Evolutionary conservation across 2,797 vertebrate genomes (phyloP), one percentile per base, ranked within the genome.

Genomic region (Lepilemur septentrionalis): DNA sequence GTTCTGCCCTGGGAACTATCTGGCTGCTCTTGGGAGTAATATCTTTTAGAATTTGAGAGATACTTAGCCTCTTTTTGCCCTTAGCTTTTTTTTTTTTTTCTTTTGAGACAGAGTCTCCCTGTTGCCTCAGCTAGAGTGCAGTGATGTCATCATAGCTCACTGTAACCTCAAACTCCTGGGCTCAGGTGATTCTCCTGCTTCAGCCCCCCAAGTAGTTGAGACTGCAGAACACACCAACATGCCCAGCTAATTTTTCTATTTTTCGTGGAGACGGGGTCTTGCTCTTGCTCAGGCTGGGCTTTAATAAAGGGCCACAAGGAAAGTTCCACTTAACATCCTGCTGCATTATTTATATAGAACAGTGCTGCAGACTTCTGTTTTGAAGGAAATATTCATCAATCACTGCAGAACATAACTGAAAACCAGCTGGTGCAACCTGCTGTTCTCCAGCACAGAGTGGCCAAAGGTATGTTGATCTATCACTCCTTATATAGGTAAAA

Each of bases 391-490:
- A 67, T 95, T 85, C 98, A 98, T 93, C 98, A 95, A 0, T 93
- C 97, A 0, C 92, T 98, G 96, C 98, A 98, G 94, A 98, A 80
- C 23, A 72, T 96, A 96, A 84, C 98, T 23, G 99, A 99, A 96
- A 97, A 97, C 23, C 98, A 99, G n/a, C 96, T 95, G 85, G 98
- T 98, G 96, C 99, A 98, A 96, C 43, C 96, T 75, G 72, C 96
- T 94, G 94, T 95, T 98, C 98, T 69, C 95, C 99, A 97, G 89
- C 98, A 98, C 98, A 99, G 99, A 96, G 98, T 93, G 96, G 98
- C 98, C 78, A 99, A 99, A 99, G 99, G 99, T 99, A 93, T 96
- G 96, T 89, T 85, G 20, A 97, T 35, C 59, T 15, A 35, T 46
- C 5, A 73, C 11, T 59, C 8, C 0, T 41, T 76, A 41, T 23